A percentile compares a stretch with the other conserved stretches of the same genome.
Evolutionary conservation across 53 echinoderm and acorn worm genomes (phyloP).

Genomic region (Glandiceps talaboti): DNA sequence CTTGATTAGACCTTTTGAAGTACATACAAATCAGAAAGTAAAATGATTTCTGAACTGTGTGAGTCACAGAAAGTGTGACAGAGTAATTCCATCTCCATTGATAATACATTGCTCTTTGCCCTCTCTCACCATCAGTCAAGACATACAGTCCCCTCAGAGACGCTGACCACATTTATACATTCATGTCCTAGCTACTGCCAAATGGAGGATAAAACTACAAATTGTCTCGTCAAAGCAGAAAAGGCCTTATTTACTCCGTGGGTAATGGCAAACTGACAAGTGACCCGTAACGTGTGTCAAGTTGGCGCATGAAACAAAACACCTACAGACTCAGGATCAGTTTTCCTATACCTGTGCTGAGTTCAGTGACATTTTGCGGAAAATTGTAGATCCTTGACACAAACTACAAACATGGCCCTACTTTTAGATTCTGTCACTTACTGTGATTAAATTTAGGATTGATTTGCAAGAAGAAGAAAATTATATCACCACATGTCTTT

Average conservation of each 20-base stretch:
- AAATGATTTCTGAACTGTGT: background rate
- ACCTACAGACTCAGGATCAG: too few species aligned
- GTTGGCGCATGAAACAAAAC: too few species aligned
- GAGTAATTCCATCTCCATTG: background rate
- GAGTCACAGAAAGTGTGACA: background rate
- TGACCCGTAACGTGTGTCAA: background rate
- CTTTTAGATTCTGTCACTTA: too few species aligned
- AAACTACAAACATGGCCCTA: too few species aligned
- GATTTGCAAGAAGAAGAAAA: too few species aligned
- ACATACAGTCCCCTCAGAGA: background rate
- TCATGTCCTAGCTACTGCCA: background rate
- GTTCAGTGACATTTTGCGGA: too few species aligned
- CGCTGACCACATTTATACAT: background rate
- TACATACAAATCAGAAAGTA: background rate
- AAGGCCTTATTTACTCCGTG: background rate
- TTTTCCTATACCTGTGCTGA: too few species aligned
- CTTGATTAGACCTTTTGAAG: background rate
- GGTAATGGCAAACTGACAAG: background rate
- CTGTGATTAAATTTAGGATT: too few species aligned
- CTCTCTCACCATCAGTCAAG: background rate
- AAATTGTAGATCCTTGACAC: too few species aligned
- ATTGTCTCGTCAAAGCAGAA: background rate
- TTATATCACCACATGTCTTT: too few species aligned
- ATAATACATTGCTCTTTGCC: background rate
- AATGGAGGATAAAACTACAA: background rate